Conservation (phyloP, 2,113 vertebrate genomes). For the Lathamus discolor region DNA sequence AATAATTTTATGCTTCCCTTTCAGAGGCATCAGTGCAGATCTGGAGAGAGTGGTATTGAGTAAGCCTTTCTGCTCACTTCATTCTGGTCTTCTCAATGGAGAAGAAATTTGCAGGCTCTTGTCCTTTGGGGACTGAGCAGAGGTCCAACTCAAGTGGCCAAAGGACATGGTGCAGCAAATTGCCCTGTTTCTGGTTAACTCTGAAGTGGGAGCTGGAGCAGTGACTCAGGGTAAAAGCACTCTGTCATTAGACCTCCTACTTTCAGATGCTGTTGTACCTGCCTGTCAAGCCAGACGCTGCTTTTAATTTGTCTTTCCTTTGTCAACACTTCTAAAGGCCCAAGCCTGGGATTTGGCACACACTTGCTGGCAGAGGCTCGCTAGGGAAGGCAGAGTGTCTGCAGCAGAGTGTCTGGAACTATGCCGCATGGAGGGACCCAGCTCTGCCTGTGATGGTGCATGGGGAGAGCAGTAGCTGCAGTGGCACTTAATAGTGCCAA, state of each 20-base stretch:
- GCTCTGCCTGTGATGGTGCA: too few species aligned
- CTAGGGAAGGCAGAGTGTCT: not conserved
- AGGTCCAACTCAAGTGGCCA: not conserved
- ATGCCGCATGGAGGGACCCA: accelerated
- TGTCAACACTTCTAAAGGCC: constrained; percentile 13
- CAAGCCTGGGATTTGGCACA: not conserved
- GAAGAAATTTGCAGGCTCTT: not conserved
- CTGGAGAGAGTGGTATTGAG: not conserved
- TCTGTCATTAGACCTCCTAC: not conserved
- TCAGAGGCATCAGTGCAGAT: not conserved
- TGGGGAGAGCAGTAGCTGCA: accelerated
- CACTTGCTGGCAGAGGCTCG: not conserved
- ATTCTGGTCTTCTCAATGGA: not conserved
- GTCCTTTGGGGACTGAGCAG: not conserved
- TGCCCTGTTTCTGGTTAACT: not conserved
- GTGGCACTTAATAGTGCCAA: accelerated
- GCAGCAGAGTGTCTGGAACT: accelerated
- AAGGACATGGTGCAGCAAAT: not conserved
- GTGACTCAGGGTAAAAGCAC: constrained; percentile 28
- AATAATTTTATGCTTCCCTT: not conserved
- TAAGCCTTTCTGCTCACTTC: not conserved
- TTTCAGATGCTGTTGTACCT: not conserved
- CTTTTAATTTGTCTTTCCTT: constrained; percentile 21
- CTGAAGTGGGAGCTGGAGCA: not conserved
- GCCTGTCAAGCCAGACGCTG: not conserved